Conservation (phyloP, 2,113 vertebrate genomes). For the Tragulus kanchil region DNA sequence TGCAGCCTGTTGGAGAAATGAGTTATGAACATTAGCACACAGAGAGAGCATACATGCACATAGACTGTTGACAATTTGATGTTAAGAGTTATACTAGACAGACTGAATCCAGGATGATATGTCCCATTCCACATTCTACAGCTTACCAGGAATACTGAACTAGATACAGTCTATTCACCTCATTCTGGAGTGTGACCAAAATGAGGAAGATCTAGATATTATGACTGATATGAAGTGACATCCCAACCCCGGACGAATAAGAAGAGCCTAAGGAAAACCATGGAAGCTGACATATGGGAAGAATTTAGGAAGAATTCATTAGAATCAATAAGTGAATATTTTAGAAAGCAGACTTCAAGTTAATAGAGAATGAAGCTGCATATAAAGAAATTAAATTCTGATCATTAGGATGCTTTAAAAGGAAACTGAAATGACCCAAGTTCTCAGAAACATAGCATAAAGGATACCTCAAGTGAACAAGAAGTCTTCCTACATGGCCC, state of each 20-base stretch:
- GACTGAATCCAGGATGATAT: neutral
- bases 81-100: neutral
- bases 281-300: neutral
- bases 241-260: neutral
- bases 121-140: neutral
- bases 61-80: neutral
- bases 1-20: neutral
- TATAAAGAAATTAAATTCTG: constrained; percentile 15
- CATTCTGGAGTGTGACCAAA: neutral
- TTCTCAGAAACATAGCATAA: neutral
- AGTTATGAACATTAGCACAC: neutral
- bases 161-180: neutral
- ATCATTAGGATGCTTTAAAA: neutral
- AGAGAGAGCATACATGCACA: neutral
- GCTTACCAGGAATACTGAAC: neutral
- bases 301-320: neutral
- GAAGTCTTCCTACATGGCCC: neutral
- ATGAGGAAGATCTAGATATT: neutral
- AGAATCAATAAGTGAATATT: neutral
- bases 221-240: neutral
- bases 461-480: neutral
- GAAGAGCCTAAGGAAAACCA: neutral
- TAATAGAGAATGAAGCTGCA: neutral
- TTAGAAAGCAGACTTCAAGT: constrained; percentile 2
- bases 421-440: neutral